phyloP scores from a whole-genome alignment of 2,113 vertebrate species.

The Dipodomys spectabilis region DNA sequence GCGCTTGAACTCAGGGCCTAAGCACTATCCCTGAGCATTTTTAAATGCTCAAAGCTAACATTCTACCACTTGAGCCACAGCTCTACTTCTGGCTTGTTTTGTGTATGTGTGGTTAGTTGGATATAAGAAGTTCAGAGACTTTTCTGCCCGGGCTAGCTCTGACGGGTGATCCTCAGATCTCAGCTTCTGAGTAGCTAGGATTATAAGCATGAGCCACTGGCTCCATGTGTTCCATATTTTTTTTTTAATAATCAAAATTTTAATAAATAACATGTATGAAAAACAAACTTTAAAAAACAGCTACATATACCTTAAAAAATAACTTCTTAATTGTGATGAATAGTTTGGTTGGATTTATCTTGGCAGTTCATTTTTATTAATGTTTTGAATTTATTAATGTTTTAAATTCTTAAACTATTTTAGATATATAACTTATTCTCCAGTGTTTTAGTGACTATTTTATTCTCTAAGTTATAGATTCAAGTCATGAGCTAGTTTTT shows the following conservation, averaged over 20 bases:
- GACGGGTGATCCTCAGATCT: no score
- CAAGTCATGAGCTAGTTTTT: not conserved
- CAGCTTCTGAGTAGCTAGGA: no score
- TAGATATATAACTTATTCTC: not conserved
- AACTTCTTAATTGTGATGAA: conserved; percentile 72
- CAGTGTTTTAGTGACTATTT: conserved; percentile 3
- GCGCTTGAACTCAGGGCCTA: no score
- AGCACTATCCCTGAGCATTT: no score
- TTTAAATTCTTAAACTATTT: not conserved
- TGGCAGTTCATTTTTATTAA: conserved; percentile 61
- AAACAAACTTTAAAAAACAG: conserved; percentile 81
- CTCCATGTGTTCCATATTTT: no score
- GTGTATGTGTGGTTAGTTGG: no score
- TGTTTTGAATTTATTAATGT: conserved; percentile 20
- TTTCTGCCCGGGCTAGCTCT: no score
- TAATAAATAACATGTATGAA: conserved; percentile 90
- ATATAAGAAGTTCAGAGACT: no score
- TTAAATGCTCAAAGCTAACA: no score
- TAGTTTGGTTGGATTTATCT: conserved; percentile 65
- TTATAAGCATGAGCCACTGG: no score
- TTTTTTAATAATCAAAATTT: conserved; percentile 71
- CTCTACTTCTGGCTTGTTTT: no score
- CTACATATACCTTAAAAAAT: conserved; percentile 81
- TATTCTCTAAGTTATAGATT: conserved; percentile 15
- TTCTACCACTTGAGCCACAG: no score